Base-by-base conservation (phyloP, 2,113 vertebrate genomes). In the Embiotoca jacksoni region DNA sequence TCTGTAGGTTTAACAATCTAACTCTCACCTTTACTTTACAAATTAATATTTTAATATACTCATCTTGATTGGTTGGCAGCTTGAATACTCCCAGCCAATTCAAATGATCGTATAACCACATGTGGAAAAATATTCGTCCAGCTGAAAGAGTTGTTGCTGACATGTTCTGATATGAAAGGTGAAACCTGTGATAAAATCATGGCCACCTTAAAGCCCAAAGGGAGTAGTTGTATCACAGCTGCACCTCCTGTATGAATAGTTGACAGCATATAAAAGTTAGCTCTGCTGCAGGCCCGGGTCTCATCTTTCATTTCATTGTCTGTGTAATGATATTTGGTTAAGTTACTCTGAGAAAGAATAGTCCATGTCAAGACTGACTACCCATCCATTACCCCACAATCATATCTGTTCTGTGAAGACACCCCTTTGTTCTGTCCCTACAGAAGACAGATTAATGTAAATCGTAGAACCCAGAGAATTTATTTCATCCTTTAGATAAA, bases 221-320 rank as follows among this genome's bases (percentile, higher is more conserved):
- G 72, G 88, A 82, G n/a, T 75, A 77, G 92, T 92, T 86, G 92
- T 94, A 87, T 80, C 86, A 54, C 16, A 30, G n/a, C 75, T 78
- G 80, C 57, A 56, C 23, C 70, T 77, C 59, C 56, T 81, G 41
- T 31, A 9, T 91, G 61, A 88, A 88, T 80, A 77, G 89, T 60
- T 52, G 60, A 78, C 16, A 14, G 11, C 35, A 72, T 71, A 78
- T 54, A 56, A 69, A 80, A 78, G 75, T 52, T 70, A 72, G 55
- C 63, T 68, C 41, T 58, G 71, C 46, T 74, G 39, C 65, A 73
- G 68, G 57, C 64, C 64, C 55, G 1, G 4, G 53, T 77, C 70
- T 93, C 61, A 53, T 66, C 46, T 89, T 86, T 83, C 71, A 47
- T 72, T 39, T 33, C 58, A 72, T 86, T 90, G 80, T 89, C 65